Conservation (phyloP, 2,888 invertebrate species). For the Andrena trimmerana region DNA sequence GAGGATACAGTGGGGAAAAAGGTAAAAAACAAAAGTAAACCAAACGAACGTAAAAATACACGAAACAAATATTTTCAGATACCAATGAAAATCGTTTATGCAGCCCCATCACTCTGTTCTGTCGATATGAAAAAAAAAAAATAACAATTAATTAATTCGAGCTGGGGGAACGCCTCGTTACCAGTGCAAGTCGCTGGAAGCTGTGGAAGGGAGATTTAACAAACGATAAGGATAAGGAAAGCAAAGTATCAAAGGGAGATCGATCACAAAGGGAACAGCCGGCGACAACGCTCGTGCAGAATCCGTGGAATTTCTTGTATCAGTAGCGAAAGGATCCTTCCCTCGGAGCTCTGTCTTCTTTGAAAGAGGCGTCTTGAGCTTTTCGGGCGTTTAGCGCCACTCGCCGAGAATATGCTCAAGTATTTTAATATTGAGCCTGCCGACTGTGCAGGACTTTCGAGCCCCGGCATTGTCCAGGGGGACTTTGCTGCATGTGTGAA, state of each 20-base stretch:
- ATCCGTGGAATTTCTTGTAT: slow-evolving; percentile 67
- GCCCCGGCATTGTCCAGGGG: slow-evolving; percentile 74
- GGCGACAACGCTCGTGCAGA: slow-evolving; percentile 64
- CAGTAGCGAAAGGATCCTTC: slow-evolving; percentile 45
- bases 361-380: slow-evolving; percentile 64
- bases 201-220: slow-evolving; percentile 36
- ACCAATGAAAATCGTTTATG: not conserved
- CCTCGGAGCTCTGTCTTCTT: slow-evolving; percentile 43
- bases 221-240: slow-evolving; percentile 33
- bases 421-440: slow-evolving; percentile 82
- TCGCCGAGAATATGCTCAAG: slow-evolving; percentile 76
- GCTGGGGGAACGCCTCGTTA: not conserved
- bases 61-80: not conserved
- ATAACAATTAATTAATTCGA: not conserved
- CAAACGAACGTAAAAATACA: not conserved
- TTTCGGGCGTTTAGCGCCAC: slow-evolving; percentile 65
- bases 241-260: slow-evolving; percentile 50
- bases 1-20: no score
- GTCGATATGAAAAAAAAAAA: not conserved
- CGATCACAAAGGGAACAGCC: slow-evolving; percentile 29
- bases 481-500: slow-evolving; percentile 76
- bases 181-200: not conserved
- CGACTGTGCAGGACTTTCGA: slow-evolving; percentile 67
- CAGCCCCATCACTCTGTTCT: not conserved
- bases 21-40: no score